Evolutionary conservation across 2,888 invertebrate species (phyloP), one percentile per base, ranked within the genome.

Genomic region (Crematogaster levior): DNA sequence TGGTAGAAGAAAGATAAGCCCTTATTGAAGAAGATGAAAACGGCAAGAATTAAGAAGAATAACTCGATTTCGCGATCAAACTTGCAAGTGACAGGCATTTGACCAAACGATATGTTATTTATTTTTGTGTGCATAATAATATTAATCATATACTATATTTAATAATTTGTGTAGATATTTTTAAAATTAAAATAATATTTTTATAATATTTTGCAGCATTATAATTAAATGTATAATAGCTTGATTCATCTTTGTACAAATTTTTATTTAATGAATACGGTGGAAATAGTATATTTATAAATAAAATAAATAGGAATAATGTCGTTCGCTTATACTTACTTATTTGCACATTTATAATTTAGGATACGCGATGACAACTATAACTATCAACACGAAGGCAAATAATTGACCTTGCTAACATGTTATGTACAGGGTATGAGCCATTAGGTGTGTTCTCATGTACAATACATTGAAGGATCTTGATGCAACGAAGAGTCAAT

Each of bases 371-470:
- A 43, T 66, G 34, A 68, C 27, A 43, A 40, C 27, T 66, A 21
- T 34, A 27, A 77, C 53, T 40, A 51, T 73, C 46, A 56, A 27
- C 18, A 27, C 2, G 7, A 72, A 72, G 53, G 40, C 53, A 53
- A 40, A 27, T 56, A 72, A 72, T 83, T 66, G 81, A 81, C 82
- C 81, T 81, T 84, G 83, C 82, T 83, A 74, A 83, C 74, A 63
- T 81, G 85, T 80, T 84, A 80, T 75, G 75, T 66, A 65, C 60
- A 34, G 51, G 46, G 18, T 56, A 34, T 65, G 61, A 48, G 56
- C 58, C 72, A 61, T 68, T 61, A 58, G 46, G 60, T 58, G 68
- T 46, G 73, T 72, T 51, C 37, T 60, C 68, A 51, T n/a, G n/a
- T n/a, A n/a, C n/a, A n/a, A 61, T 58, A 53, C 43, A 30, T 48